Conservation (phyloP, 23 tunicate genomes). For the Styela clava region DNA sequence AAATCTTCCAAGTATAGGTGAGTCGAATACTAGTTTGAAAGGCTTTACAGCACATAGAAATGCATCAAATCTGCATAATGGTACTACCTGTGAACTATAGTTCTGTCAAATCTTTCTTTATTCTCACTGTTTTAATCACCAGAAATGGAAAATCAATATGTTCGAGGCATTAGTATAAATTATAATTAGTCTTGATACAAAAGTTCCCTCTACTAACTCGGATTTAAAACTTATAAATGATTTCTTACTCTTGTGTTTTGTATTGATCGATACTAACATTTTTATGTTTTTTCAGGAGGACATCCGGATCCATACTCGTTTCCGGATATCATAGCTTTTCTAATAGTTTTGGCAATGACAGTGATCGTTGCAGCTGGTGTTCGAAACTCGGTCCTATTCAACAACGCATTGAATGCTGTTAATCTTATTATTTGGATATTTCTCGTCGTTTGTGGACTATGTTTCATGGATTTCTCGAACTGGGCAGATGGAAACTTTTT, state of each 20-base stretch:
- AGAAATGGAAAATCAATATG: no score
- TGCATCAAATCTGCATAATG: no score
- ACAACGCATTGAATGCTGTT: constrained; percentile 34
- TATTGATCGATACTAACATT: not conserved
- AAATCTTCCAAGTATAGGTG: constrained; percentile 27
- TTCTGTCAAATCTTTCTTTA: no score
- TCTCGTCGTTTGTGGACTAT: constrained; percentile 14
- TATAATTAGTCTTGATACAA: no score
- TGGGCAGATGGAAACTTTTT: constrained; percentile 18
- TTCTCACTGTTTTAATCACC: no score
- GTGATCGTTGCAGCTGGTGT: constrained; percentile 43
- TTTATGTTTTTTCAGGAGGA: not conserved
- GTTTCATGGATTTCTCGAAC: constrained; percentile 19
- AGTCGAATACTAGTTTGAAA: no score
- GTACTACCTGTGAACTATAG: no score
- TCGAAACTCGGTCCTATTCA: constrained; percentile 37
- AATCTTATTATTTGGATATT: constrained; percentile 42
- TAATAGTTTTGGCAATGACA: constrained; percentile 38
- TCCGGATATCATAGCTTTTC: constrained; percentile 40
- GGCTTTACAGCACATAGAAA: no score
- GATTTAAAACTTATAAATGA: no score
- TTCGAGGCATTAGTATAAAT: no score
- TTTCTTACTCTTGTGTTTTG: no score
- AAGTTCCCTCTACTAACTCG: no score
- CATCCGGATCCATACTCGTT: constrained; percentile 27